phyloP scores from a whole-genome alignment of 2,888 invertebrate species.

The Nomada flava region DNA sequence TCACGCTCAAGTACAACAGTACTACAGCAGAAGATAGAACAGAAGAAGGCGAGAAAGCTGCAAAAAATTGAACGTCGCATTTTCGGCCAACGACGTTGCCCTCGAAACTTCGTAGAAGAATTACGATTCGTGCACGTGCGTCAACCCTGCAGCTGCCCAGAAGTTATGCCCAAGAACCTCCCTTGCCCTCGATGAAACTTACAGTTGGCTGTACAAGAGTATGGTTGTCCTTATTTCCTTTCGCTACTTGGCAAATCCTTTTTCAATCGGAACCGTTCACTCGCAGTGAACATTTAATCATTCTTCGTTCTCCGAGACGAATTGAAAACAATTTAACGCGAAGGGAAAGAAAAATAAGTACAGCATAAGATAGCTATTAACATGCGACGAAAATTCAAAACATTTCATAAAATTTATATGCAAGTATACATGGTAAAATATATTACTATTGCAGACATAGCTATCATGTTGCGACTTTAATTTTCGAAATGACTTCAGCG shows the following conservation, averaged over 20 bases:
- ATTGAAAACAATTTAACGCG: background rate
- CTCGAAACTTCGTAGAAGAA: slow-evolving; percentile 63
- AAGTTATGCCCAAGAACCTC: slow-evolving; percentile 59
- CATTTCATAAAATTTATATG: too few relatives aligned
- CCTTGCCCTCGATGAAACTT: slow-evolving; percentile 57
- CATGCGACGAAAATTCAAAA: too few relatives aligned
- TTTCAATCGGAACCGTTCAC: background rate
- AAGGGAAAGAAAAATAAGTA: too few relatives aligned
- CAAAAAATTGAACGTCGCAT: slow-evolving; percentile 73
- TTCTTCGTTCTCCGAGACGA: too few relatives aligned
- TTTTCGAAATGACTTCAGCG: too few relatives aligned
- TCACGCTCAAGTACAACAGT: background rate
- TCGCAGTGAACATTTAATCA: background rate
- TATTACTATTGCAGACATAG: too few relatives aligned
- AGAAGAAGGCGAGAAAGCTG: slow-evolving; percentile 27
- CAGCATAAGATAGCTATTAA: too few relatives aligned
- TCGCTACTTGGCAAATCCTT: slow-evolving; percentile 24
- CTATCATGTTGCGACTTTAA: too few relatives aligned
- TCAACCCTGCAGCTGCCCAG: slow-evolving; percentile 56
- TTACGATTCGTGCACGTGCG: slow-evolving; percentile 74
- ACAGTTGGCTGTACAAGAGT: slow-evolving; percentile 22
- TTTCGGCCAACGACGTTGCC: slow-evolving; percentile 54
- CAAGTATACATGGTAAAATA: too few relatives aligned
- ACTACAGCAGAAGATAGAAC: background rate
- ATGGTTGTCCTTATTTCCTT: slow-evolving; percentile 51